Conservation (phyloP, 2,113 vertebrate genomes). For the Oreocharis arfaki region DNA sequence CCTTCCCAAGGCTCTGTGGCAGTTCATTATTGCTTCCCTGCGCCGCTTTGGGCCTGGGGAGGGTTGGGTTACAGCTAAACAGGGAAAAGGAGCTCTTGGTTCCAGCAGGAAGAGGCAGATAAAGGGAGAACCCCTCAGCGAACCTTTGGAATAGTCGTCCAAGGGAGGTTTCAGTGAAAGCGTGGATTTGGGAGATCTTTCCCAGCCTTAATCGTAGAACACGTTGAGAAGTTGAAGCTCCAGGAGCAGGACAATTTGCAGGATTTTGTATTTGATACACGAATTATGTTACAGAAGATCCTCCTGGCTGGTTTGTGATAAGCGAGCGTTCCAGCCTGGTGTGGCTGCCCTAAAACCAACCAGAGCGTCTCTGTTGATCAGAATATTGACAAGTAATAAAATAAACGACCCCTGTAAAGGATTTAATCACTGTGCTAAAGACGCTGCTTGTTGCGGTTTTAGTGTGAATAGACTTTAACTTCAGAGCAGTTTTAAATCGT, state of each 20-base stretch:
- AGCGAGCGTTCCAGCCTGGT: background rate
- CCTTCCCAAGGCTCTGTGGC: rapidly evolving
- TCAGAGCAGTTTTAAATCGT: background rate
- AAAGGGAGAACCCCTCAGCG: background rate
- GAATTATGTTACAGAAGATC: background rate
- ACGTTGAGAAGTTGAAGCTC: background rate
- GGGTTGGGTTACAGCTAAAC: background rate
- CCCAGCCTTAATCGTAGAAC: rapidly evolving
- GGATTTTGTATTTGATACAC: rapidly evolving
- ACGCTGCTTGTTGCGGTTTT: rapidly evolving
- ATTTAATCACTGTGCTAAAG: background rate
- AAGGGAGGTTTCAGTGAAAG: background rate
- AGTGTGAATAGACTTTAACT: background rate
- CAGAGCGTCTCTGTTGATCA: background rate
- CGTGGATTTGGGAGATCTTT: background rate
- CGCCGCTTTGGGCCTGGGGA: background rate
- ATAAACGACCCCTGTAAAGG: background rate
- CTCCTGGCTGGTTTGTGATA: background rate
- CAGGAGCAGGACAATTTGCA: background rate
- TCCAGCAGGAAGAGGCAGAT: background rate
- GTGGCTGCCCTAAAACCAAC: background rate
- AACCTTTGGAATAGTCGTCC: rapidly evolving
- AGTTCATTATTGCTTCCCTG: rapidly evolving
- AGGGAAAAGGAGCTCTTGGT: background rate
- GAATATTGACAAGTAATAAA: background rate